phyloP scores from a whole-genome alignment of 2,888 invertebrate species.

The Blomia tropicalis region DNA sequence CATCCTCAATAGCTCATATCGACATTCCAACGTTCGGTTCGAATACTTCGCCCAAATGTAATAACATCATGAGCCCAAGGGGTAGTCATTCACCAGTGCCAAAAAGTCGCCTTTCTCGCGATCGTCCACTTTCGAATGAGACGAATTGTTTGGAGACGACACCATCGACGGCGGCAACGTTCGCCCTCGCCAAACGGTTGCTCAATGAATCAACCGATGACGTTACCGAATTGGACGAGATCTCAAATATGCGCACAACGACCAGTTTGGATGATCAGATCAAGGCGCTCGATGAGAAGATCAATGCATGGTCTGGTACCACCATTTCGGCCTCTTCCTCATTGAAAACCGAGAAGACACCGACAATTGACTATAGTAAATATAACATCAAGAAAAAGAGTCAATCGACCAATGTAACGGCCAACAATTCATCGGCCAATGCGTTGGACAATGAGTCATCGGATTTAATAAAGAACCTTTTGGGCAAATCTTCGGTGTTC shows the following conservation, averaged over 20 bases:
- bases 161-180: no score
- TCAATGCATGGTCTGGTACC: constrained; percentile 61
- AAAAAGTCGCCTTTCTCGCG: constrained; percentile 20
- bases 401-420: neutral
- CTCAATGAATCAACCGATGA: constrained; percentile 13
- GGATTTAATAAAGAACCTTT: constrained; percentile 74
- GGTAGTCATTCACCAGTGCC: constrained; percentile 25
- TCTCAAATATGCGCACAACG: constrained; percentile 26
- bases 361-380: constrained; percentile 34
- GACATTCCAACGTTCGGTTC: constrained; percentile 16
- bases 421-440: constrained; percentile 33
- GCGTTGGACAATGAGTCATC: constrained; percentile 74
- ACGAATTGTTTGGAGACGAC: neutral
- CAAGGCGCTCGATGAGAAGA: constrained; percentile 76
- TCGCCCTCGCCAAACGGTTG: no score
- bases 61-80: constrained; percentile 25
- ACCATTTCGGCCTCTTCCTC: constrained; percentile 36
- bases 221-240: constrained; percentile 19
- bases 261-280: constrained; percentile 66
- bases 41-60: constrained; percentile 19
- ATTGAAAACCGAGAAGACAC: constrained; percentile 27
- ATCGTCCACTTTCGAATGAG: constrained; percentile 10
- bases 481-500: constrained; percentile 82
- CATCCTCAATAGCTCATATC: neutral
- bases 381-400: constrained; percentile 35